These are phyloP conservation scores for Isurus oxyrinchus DNA, from an alignment of 2,113 vertebrate genomes.

Conservation along the genomic window DNA sequence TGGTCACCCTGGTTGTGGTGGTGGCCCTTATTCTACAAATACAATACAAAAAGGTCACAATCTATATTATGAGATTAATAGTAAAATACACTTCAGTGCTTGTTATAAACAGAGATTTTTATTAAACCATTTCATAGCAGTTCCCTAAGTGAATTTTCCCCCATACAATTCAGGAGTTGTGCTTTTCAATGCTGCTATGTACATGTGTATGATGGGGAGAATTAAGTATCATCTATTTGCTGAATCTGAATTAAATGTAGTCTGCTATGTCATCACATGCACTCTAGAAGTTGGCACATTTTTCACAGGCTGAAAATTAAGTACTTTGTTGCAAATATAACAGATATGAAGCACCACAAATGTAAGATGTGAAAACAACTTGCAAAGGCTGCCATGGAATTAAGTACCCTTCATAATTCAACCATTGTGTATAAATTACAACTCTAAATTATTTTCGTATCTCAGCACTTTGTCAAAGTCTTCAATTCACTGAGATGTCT, in stretches of 20 bases:
- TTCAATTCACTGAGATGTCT: neutral
- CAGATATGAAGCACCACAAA: neutral
- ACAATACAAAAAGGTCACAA: conserved; percentile 39
- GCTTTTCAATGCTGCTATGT: neutral
- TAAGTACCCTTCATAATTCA: neutral
- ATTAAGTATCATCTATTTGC: neutral
- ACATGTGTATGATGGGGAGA: neutral
- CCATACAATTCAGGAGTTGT: neutral
- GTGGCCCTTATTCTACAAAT: conserved; percentile 73
- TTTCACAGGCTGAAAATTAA: neutral
- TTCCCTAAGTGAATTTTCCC: neutral
- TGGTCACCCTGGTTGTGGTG: conserved; percentile 84
- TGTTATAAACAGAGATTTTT: neutral
- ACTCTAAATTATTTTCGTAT: neutral
- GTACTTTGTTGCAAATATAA: neutral
- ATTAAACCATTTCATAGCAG: neutral
- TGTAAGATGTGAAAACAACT: neutral
- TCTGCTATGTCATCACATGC: neutral
- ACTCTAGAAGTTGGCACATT: neutral
- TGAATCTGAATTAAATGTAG: neutral
- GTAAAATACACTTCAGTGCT: neutral
- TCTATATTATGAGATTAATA: neutral
- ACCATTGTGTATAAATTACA: neutral
- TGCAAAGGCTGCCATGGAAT: neutral
- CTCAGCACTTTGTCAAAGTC: neutral